Percentiles rank a stretch among this genome's conserved stretches.
Evolutionary conservation across 2,113 vertebrate species (phyloP).

Genomic region (Actenoides lindsayi): DNA sequence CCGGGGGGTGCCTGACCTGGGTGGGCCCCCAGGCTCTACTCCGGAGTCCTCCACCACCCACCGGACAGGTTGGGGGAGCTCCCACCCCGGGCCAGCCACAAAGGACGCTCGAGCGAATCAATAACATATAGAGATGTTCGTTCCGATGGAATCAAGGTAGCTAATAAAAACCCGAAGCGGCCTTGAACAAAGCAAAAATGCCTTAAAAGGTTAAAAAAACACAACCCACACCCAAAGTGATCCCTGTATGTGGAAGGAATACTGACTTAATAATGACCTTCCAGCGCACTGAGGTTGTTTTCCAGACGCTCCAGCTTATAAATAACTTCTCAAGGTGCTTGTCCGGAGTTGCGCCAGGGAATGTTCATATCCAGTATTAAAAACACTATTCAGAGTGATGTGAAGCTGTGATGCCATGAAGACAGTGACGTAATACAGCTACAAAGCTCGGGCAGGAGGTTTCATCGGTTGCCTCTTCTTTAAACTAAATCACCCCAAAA

Average conservation of each 20-base stretch:
- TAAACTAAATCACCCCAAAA: background rate
- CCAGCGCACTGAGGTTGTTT: constrained; percentile 22
- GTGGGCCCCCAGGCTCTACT: constrained; percentile 73
- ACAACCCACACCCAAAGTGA: background rate
- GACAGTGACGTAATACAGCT: background rate
- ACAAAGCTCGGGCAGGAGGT: background rate
- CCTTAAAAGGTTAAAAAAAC: constrained; percentile 26
- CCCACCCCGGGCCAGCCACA: constrained; percentile 63
- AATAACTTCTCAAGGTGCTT: constrained; percentile 28
- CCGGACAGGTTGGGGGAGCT: constrained; percentile 70
- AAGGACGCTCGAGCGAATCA: constrained; percentile 61
- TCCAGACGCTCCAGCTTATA: constrained; percentile 38
- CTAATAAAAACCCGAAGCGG: constrained; percentile 33
- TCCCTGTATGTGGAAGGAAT: background rate
- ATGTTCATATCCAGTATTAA: background rate
- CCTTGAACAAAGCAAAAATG: constrained; percentile 45
- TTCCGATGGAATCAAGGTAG: constrained; percentile 37
- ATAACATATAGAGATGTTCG: constrained; percentile 66
- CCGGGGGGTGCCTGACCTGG: constrained; percentile 79
- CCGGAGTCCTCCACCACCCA: constrained; percentile 75
- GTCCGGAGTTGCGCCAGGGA: background rate
- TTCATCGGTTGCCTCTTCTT: background rate
- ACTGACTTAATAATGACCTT: background rate
- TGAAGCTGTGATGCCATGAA: background rate
- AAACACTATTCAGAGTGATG: background rate